These are phyloP conservation scores for Podargus strigoides DNA, from an alignment of 2,797 vertebrate species.

Conservation along the genomic window DNA sequence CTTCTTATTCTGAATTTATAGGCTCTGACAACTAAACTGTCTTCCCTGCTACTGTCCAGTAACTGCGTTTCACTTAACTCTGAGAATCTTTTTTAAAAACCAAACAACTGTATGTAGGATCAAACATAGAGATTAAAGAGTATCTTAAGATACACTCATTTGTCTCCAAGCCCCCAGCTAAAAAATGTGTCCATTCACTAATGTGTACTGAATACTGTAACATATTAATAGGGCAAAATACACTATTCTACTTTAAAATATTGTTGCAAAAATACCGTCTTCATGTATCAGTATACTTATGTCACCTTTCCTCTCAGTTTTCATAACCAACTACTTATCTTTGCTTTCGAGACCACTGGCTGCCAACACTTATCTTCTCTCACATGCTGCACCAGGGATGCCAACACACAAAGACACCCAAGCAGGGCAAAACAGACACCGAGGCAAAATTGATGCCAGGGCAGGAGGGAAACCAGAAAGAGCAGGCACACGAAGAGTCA, in stretches of 20 bases:
- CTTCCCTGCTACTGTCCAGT: background rate
- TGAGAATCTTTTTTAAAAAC: background rate
- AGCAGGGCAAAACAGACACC: rapidly evolving
- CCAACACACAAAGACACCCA: rapidly evolving
- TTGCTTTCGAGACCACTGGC: rapidly evolving
- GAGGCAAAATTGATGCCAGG: too few relatives aligned
- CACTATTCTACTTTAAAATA: background rate
- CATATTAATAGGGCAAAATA: rapidly evolving
- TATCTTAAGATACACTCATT: background rate
- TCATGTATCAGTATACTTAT: background rate
- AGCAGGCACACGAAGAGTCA: rapidly evolving
- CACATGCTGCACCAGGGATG: rapidly evolving
- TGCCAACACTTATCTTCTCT: rapidly evolving
- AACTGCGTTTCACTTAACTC: background rate
- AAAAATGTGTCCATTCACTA: background rate
- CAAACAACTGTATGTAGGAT: background rate
- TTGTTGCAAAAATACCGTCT: rapidly evolving
- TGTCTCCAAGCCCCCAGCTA: background rate
- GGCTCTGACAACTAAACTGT: background rate
- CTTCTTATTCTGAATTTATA: background rate
- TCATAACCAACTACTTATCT: background rate
- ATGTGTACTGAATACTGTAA: rapidly evolving
- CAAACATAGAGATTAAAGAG: background rate
- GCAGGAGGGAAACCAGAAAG: background rate
- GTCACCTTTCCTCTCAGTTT: background rate